Evolutionary conservation across 2,888 invertebrate genomes (phyloP).

Genomic region (Cerceris rybyensis): DNA sequence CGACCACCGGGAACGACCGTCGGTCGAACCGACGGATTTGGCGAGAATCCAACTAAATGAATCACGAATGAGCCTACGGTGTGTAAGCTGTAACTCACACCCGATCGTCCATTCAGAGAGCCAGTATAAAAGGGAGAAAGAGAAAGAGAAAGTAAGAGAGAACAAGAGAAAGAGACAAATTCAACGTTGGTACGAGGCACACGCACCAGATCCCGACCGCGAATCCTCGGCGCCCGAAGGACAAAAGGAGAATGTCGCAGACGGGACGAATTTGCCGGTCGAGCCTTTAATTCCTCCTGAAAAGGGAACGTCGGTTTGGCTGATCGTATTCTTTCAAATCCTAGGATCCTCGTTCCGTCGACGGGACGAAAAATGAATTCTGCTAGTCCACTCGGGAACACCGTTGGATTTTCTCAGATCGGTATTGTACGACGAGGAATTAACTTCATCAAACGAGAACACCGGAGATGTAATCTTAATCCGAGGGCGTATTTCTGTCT

Average conservation of each 20-base stretch:
- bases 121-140: background rate
- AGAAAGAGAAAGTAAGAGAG: background rate
- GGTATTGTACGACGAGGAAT: too few relatives aligned
- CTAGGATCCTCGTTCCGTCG: background rate
- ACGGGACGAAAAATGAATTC: constrained; percentile 14
- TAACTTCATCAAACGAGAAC: too few relatives aligned
- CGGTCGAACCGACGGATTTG: constrained; percentile 67
- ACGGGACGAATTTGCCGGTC: constrained; percentile 6
- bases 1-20: constrained; percentile 44
- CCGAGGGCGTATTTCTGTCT: too few relatives aligned
- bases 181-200: background rate
- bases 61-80: constrained; percentile 68
- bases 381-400: background rate
- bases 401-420: too few relatives aligned
- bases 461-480: too few relatives aligned
- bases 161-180: background rate
- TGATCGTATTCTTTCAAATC: background rate
- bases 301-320: background rate
- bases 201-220: constrained; percentile 6
- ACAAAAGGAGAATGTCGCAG: constrained; percentile 7
- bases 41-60: constrained; percentile 74
- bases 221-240: background rate
- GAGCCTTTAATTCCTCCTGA: constrained; percentile 19
- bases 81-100: constrained; percentile 68
- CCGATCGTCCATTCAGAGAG: constrained; percentile 56